Base-by-base conservation (phyloP, 1,140 invertebrate species). In the Lanistes nyassanus region DNA sequence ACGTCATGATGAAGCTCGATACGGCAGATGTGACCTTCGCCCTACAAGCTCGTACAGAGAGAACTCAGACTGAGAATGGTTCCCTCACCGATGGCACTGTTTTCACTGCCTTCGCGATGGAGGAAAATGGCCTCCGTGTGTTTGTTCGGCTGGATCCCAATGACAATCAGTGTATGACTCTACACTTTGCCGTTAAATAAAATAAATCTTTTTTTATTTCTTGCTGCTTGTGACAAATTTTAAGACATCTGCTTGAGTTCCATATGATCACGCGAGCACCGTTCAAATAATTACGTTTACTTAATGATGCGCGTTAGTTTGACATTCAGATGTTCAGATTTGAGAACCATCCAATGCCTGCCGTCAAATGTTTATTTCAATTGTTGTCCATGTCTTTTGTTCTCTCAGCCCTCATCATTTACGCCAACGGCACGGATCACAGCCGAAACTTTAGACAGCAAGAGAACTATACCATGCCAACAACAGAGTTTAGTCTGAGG, bases 51-150 rank as follows among this genome's bases (percentile, higher is more conserved):
- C 65, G 81, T 0, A 82, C 79, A 23, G 70, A n/a, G 3, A 37
- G 58, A 37, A 55, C 60, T 26, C 58, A 70, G 39, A 75, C 69
- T 11, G 13, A 3, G 6, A 75, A 53, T 34, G 79, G 78, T 7
- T 55, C 36, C 1, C 36, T 68, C 0, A 62, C 58, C 3, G 65
- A 82, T 26, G 77, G 77, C 21, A 82, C 77, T 9, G 39, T 81
- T 11, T 82, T 82, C 56, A 74, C 66, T 7, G 79, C 77, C 9
- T 82, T 82, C 72, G 75, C 72, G 19, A 77, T 76, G 3, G 75
- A n/a, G 39, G 77, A 81, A 62, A 69, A 34, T 19, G 67, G 65
- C 13, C 56, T 53, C 53, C 29, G 55, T 3, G 34, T 51, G 26
- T 42, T 80, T 13, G 75, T 79, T 19, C 68, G 73, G 55, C 75